phyloP scores from a whole-genome alignment of 2,797 vertebrate genomes.

The Cossypha caffra region DNA sequence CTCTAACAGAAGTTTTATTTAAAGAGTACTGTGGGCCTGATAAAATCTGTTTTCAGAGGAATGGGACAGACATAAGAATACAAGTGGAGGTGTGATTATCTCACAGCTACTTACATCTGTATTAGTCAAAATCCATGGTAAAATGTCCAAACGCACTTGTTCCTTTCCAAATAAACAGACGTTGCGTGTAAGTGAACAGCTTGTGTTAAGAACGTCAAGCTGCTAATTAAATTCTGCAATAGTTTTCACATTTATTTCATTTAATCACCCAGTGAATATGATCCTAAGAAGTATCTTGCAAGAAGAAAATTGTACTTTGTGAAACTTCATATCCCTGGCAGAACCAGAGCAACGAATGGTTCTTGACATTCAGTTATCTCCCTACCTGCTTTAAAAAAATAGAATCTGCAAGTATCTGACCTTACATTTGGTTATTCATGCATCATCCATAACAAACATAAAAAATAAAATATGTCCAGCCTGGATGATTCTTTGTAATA shows the following conservation, averaged over 20 bases:
- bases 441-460: neutral
- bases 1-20: neutral
- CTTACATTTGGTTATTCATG: neutral
- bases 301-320: neutral
- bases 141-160: neutral
- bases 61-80: neutral
- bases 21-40: neutral
- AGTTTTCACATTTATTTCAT: neutral
- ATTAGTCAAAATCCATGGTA: neutral
- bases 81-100: neutral
- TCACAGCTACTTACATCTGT: neutral
- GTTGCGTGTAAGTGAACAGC: neutral
- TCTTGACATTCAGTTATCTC: neutral
- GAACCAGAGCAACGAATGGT: neutral
- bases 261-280: neutral
- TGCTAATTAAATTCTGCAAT: conserved; percentile 13
- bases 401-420: neutral
- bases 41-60: neutral
- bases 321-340: neutral
- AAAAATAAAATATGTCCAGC: neutral
- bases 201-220: neutral
- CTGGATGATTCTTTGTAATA: neutral
- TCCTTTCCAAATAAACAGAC: neutral
- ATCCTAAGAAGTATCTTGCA: neutral
- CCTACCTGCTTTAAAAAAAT: neutral